A percentile compares a stretch with the other conserved stretches of the same genome.
Conservation (phyloP, 1,140 invertebrate genomes). For the Drosophila leontia region DNA sequence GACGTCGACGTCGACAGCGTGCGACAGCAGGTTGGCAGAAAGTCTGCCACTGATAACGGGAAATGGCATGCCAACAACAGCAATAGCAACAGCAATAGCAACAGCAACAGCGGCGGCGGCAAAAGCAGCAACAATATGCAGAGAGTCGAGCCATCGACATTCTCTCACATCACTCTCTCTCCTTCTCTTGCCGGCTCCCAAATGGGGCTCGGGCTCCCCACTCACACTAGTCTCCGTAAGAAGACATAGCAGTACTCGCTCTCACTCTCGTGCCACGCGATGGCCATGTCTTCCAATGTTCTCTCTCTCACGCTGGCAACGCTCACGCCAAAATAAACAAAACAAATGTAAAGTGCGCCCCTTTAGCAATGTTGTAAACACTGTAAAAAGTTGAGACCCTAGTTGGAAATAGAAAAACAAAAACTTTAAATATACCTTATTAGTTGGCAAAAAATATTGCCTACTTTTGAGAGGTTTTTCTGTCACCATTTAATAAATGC, state of each 20-base stretch:
- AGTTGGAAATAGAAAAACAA: background rate
- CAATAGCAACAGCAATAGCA: constrained; percentile 43
- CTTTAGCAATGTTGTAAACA: constrained; percentile 31
- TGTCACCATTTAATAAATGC: too few species aligned
- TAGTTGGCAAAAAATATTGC: background rate
- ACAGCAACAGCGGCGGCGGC: constrained; percentile 36
- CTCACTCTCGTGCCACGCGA: constrained; percentile 25
- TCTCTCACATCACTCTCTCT: constrained; percentile 31
- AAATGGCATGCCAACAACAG: constrained; percentile 77
- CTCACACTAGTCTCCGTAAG: constrained; percentile 15
- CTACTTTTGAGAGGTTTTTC: background rate
- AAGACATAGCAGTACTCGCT: constrained; percentile 18
- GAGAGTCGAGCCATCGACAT: constrained; percentile 38
- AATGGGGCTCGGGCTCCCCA: constrained; percentile 44
- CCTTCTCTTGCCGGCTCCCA: constrained; percentile 25
- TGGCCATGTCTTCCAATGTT: constrained; percentile 32
- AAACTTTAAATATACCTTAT: too few species aligned
- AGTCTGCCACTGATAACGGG: constrained; percentile 82
- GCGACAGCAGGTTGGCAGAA: constrained; percentile 77
- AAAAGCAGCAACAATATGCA: constrained; percentile 54
- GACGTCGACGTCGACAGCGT: constrained; percentile 36
- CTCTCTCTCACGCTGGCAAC: constrained; percentile 55
- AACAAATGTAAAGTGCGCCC: constrained; percentile 80
- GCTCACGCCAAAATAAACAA: constrained; percentile 82
- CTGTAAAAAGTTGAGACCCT: background rate